Conservation (phyloP, 37 sponge, comb jelly and placozoan genomes). For the Aplysina aerophoba region DNA sequence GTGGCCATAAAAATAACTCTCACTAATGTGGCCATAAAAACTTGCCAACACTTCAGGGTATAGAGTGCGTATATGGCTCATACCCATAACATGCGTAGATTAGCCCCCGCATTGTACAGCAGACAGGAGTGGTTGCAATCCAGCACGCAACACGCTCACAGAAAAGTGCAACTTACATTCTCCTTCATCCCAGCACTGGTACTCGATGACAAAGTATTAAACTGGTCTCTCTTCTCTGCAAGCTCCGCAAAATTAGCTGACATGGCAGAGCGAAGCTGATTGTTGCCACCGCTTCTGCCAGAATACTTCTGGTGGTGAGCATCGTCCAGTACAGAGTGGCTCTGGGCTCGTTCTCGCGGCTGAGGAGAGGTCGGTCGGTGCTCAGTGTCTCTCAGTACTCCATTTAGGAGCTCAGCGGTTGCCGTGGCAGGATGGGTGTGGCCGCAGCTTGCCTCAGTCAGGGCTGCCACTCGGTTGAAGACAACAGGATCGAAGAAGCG, state of each 20-base stretch:
- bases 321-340: conserved; percentile 15
- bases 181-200: no score
- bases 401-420: neutral
- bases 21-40: no score
- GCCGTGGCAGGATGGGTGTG: neutral
- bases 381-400: neutral
- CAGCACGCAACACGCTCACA: no score
- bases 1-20: no score
- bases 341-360: conserved; percentile 8
- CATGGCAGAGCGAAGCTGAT: neutral
- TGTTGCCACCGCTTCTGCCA: no score
- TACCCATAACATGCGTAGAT: no score
- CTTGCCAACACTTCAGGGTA: no score
- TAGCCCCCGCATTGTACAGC: no score
- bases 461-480: neutral
- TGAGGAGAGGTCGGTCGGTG: neutral
- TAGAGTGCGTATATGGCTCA: no score
- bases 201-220: no score
- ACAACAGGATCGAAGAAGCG: conserved; percentile 57
- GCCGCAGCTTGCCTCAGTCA: neutral
- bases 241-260: neutral
- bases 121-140: no score
- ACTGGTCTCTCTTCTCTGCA: neutral
- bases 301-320: neutral
- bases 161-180: no score